These are phyloP conservation scores for Adineta ricciae DNA, from an alignment of 2,888 invertebrate species.

Conservation along the genomic window DNA sequence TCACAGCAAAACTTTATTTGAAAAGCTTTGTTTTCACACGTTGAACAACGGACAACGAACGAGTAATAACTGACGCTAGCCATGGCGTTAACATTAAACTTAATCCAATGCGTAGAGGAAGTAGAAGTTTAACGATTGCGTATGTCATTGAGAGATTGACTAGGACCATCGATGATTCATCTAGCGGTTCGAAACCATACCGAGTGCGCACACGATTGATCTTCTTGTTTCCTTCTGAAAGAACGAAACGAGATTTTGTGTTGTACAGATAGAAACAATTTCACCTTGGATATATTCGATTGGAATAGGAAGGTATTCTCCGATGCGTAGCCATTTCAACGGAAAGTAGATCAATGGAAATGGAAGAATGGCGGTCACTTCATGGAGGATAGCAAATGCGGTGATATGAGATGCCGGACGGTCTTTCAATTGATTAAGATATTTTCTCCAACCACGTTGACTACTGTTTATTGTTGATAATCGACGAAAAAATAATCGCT, in stretches of 20 bases:
- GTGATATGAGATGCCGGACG: not conserved
- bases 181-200: not conserved
- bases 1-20: not conserved
- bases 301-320: not conserved
- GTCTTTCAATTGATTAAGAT: not conserved
- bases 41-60: not conserved
- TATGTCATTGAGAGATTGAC: slow-evolving; percentile 13
- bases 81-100: not conserved
- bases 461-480: not conserved
- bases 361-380: not conserved
- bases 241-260: not conserved
- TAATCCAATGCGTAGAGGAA: not conserved
- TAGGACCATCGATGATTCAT: not conserved
- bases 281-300: not conserved
- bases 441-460: not conserved
- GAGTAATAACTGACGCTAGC: not conserved
- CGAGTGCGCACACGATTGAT: not conserved
- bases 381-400: not conserved
- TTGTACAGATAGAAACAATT: not conserved
- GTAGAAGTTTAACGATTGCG: not conserved
- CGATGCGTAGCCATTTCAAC: not conserved
- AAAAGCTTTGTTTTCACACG: not conserved
- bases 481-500: not conserved
- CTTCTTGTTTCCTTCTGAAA: not conserved
- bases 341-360: slow-evolving; percentile 11